Evolutionary conservation across 2,113 vertebrate species (phyloP).

Genomic region (Lepus americanus): DNA sequence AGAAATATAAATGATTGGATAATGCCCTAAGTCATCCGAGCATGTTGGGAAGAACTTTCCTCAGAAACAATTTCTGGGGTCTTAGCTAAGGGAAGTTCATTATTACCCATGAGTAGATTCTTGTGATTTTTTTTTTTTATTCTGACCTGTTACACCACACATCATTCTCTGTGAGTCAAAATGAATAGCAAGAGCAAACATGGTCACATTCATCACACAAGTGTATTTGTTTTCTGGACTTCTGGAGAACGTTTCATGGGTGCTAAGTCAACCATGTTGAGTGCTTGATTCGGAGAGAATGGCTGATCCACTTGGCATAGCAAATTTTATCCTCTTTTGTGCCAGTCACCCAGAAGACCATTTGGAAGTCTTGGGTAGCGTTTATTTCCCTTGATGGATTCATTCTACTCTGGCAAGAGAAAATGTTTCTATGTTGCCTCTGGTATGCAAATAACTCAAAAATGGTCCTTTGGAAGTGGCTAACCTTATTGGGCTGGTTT

Average conservation of each 20-base stretch:
- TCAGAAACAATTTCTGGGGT: slow-evolving; percentile 40
- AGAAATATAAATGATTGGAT: slow-evolving; percentile 67
- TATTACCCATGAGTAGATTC: slow-evolving; percentile 57
- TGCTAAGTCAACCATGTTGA: slow-evolving; percentile 66
- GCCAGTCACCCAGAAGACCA: background rate
- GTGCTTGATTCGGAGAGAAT: slow-evolving; percentile 61
- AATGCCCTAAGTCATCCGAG: slow-evolving; percentile 47
- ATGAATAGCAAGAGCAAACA: slow-evolving; percentile 50
- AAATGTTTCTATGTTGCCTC: slow-evolving; percentile 34
- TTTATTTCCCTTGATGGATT: slow-evolving; percentile 77
- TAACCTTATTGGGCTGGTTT: background rate
- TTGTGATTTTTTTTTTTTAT: slow-evolving; percentile 36
- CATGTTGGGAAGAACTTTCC: slow-evolving; percentile 57
- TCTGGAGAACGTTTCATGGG: slow-evolving; percentile 40
- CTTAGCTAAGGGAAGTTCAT: slow-evolving; percentile 61
- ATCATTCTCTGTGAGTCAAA: slow-evolving; percentile 57
- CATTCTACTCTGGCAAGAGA: slow-evolving; percentile 64
- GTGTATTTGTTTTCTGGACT: slow-evolving; percentile 56
- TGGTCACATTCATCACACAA: slow-evolving; percentile 49
- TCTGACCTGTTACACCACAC: background rate
- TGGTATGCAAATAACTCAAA: slow-evolving; percentile 1
- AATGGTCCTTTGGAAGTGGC: background rate
- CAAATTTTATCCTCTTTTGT: slow-evolving; percentile 25
- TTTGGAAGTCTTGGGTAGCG: slow-evolving; percentile 57
- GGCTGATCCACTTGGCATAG: slow-evolving; percentile 51